Conservation (phyloP, 2,888 invertebrate genomes). For the Melolontha melolontha region DNA sequence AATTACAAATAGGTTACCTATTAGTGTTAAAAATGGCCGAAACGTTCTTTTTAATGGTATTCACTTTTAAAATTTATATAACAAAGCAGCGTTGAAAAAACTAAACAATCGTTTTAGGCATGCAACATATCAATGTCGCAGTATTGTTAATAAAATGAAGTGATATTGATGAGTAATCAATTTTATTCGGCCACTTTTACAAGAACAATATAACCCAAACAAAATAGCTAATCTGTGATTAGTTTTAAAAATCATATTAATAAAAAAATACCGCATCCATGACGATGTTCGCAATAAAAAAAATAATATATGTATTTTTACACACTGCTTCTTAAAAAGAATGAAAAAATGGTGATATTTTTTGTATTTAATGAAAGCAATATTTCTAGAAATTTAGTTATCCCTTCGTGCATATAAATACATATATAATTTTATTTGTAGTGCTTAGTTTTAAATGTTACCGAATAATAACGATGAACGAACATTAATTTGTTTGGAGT, state of each 20-base stretch:
- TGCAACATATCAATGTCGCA: constrained; percentile 39
- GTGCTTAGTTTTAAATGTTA: constrained; percentile 37
- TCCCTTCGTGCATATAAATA: constrained; percentile 35
- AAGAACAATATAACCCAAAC: constrained; percentile 28
- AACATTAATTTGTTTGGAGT: constrained; percentile 39
- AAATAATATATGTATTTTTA: constrained; percentile 61
- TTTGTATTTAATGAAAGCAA: constrained; percentile 65
- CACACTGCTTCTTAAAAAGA: constrained; percentile 54
- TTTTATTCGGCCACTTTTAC: constrained; percentile 42
- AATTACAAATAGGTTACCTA: constrained; percentile 3
- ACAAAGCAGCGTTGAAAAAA: too few relatives aligned
- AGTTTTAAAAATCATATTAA: constrained; percentile 49
- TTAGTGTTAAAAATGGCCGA: constrained; percentile 38
- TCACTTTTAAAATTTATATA: constrained; percentile 21
- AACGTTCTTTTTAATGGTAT: constrained; percentile 9
- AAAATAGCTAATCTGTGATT: constrained; percentile 59
- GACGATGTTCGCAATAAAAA: constrained; percentile 61
- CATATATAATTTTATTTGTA: constrained; percentile 29
- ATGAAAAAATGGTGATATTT: constrained; percentile 62
- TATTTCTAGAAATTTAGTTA: constrained; percentile 55
- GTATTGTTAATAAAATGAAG: constrained; percentile 8
- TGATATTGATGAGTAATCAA: not conserved
- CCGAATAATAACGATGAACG: constrained; percentile 23
- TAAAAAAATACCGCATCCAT: constrained; percentile 52
- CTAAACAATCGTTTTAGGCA: constrained; percentile 12